These are phyloP conservation scores for Kryptopterus vitreolus DNA, from an alignment of 2,797 vertebrate species.

Conservation along the genomic window DNA sequence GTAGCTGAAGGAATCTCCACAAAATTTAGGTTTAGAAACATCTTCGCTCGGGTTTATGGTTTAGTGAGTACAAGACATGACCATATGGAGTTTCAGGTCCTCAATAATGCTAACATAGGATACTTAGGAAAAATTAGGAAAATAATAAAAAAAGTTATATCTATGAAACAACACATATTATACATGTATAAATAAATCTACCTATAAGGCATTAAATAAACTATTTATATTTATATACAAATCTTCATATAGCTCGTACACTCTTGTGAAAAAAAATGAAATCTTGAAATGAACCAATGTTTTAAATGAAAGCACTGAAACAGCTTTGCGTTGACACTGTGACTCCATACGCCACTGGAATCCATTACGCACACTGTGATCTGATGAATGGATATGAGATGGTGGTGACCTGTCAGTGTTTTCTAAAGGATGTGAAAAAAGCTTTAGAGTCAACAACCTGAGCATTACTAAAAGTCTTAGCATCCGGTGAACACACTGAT, in stretches of 20 bases:
- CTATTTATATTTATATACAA: no score
- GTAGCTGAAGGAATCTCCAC: no score
- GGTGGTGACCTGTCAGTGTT: constrained; percentile 16
- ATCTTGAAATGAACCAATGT: no score
- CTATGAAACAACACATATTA: no score
- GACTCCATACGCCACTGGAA: constrained; percentile 7
- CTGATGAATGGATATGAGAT: constrained; percentile 27
- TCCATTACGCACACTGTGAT: constrained; percentile 14
- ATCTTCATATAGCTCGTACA: no score
- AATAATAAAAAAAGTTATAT: no score
- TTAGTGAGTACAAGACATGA: not conserved
- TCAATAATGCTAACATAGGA: no score
- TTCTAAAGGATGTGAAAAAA: not conserved
- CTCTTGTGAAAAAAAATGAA: no score
- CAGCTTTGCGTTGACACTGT: not conserved
- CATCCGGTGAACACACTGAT: not conserved
- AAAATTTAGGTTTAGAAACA: not conserved
- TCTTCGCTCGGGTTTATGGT: not conserved
- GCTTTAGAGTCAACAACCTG: not conserved
- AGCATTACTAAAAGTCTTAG: not conserved
- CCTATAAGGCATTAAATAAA: no score
- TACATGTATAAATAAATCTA: no score
- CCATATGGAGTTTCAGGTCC: not conserved
- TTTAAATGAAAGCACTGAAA: no score
- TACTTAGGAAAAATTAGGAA: no score